Percentiles rank a stretch among this genome's conserved stretches.
Conservation (phyloP, 2,113 vertebrate genomes). For the Limnothrissa miodon region DNA sequence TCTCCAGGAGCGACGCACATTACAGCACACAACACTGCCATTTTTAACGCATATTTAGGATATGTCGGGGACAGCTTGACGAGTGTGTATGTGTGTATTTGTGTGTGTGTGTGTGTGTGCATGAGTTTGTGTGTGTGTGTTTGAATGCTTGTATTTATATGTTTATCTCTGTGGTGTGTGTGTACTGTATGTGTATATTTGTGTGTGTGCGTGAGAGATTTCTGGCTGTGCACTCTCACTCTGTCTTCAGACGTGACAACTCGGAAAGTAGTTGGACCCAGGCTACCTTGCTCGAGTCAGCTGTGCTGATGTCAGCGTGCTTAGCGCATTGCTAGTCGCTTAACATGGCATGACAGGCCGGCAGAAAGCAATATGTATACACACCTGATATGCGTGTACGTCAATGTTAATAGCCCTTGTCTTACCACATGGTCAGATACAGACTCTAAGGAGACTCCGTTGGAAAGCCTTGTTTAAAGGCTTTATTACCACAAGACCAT, state of each 20-base stretch:
- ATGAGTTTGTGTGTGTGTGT: not conserved
- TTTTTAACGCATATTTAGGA: conserved; percentile 28
- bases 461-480: not conserved
- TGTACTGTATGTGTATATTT: not conserved
- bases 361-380: not conserved
- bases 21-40: conserved; percentile 39
- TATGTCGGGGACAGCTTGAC: conserved; percentile 9
- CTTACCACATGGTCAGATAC: not conserved
- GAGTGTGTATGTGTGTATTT: not conserved
- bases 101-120: not conserved
- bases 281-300: not conserved
- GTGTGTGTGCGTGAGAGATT: not conserved
- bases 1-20: conserved; percentile 51
- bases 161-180: not conserved
- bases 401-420: not conserved
- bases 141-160: not conserved
- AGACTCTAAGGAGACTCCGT: not conserved
- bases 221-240: not conserved
- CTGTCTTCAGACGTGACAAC: not conserved
- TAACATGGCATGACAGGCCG: not conserved
- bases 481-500: not conserved
- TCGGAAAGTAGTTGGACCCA: not conserved
- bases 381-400: not conserved
- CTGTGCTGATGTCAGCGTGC: not conserved
- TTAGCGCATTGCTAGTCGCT: not conserved